Evolutionary conservation across 2,888 invertebrate species (phyloP).

Genomic region (Heliothis peltigera): DNA sequence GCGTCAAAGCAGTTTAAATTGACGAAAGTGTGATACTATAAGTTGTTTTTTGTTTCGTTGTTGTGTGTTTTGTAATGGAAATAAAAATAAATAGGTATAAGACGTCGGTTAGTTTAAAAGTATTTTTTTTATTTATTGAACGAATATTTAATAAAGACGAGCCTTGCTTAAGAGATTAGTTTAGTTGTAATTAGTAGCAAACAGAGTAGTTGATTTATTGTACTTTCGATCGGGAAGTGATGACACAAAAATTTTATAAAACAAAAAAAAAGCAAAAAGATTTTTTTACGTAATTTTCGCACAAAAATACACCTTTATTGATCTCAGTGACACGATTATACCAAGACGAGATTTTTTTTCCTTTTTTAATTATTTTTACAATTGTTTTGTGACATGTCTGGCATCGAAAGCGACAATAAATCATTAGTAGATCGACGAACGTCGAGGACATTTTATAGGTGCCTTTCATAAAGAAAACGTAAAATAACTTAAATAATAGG

Average conservation of each 20-base stretch:
- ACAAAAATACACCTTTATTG: slow-evolving; percentile 56
- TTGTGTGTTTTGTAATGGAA: slow-evolving; percentile 88
- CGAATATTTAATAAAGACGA: slow-evolving; percentile 88
- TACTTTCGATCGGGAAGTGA: slow-evolving; percentile 61
- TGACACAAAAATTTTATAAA: slow-evolving; percentile 53
- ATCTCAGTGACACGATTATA: slow-evolving; percentile 63
- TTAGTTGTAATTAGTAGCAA: slow-evolving; percentile 85
- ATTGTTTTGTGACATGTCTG: slow-evolving; percentile 54
- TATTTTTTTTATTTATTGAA: slow-evolving; percentile 85
- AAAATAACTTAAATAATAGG: slow-evolving; percentile 79
- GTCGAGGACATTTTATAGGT: slow-evolving; percentile 88
- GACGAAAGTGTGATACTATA: slow-evolving; percentile 88
- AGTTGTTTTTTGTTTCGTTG: slow-evolving; percentile 89
- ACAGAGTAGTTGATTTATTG: slow-evolving; percentile 72
- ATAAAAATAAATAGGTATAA: slow-evolving; percentile 78
- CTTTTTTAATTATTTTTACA: slow-evolving; percentile 43
- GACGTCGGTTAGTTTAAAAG: slow-evolving; percentile 78
- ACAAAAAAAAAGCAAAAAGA: slow-evolving; percentile 45
- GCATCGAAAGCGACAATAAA: slow-evolving; percentile 78
- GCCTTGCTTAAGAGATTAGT: slow-evolving; percentile 88
- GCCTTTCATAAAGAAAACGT: slow-evolving; percentile 85
- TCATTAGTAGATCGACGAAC: slow-evolving; percentile 78
- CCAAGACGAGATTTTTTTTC: slow-evolving; percentile 49
- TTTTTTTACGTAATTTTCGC: slow-evolving; percentile 48
- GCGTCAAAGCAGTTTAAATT: slow-evolving; percentile 79